A percentile compares a stretch with the other conserved stretches of the same genome.
Conservation (phyloP, 2,113 vertebrate genomes). For the Taxidea taxus region DNA sequence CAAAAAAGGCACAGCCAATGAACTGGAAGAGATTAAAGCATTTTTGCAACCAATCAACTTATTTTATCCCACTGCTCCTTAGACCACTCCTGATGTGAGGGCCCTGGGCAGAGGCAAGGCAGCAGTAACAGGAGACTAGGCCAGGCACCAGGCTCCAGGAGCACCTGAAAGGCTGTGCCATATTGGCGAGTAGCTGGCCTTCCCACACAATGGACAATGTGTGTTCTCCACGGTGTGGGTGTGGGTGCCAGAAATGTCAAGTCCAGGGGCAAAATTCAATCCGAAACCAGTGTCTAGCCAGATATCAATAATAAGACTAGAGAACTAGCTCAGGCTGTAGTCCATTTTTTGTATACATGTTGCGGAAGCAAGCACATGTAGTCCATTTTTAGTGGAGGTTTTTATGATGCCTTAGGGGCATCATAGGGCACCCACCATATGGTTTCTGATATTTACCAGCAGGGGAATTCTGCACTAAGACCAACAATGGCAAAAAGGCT, state of each 20-base stretch:
- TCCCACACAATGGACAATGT: conserved; percentile 23
- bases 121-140: background rate
- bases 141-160: background rate
- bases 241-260: conserved; percentile 21
- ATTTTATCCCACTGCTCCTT: background rate
- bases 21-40: background rate
- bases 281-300: background rate
- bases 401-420: background rate
- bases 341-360: background rate
- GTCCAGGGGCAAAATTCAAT: conserved; percentile 14
- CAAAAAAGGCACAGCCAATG: background rate
- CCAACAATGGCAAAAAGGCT: background rate
- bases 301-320: background rate
- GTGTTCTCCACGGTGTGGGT: conserved; percentile 6
- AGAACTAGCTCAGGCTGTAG: background rate
- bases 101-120: background rate
- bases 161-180: background rate
- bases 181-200: background rate
- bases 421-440: background rate
- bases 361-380: background rate
- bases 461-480: background rate
- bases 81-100: background rate
- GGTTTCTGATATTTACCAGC: background rate
- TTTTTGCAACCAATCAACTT: background rate
- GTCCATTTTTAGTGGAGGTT: background rate